Evolutionary conservation across 1,140 invertebrate species (phyloP), one percentile per base, ranked within the genome.

Genomic region (Tetramorium alpestre): DNA sequence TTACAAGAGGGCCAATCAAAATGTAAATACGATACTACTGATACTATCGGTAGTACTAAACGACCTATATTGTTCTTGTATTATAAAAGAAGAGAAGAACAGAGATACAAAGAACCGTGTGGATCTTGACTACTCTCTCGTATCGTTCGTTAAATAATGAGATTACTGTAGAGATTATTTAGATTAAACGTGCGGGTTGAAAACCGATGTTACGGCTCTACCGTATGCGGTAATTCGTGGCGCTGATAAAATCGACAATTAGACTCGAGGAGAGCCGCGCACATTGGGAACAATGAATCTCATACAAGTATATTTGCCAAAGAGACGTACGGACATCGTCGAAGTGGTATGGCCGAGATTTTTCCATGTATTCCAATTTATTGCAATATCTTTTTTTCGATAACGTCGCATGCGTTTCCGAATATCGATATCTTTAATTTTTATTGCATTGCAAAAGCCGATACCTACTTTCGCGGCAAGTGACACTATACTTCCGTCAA

Each of bases 221-320:
- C 33, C 64, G 16, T 70, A 65, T 22, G 10, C 67, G 80, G 41
- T 72, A 72, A 84, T 49, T 84, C 54, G 80, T 84, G 51, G 69
- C 69, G 69, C 69, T 49, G 67, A 84, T 73, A 58, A 81, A 60
- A 38, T 84, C 69, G 41, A 25, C 69, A 54, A 84, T 60, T 70
- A 41, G 16, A 38, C 38, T 33, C 51, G 80, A 73, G 18, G 69
- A 11, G 13, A 67, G 49, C 25, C 51, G 28, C 44, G 72, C 44
- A 62, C 56, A 73, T 58, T 80, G 88, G 87, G 69, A 89, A 91
- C 78, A 65, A 86, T 72, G 67, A 86, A 88, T 88, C 65, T 69
- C 91, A 89, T 88, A 88, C 88, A 91, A 87, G 73, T 77, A 70
- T 90, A 85, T 91, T 93, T 93, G 92, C 93, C 93, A 93, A 93